A percentile compares a stretch with the other conserved stretches of the same genome.
phyloP scores from a whole-genome alignment of 2,888 invertebrate species.

The Limnephilus rhombicus region DNA sequence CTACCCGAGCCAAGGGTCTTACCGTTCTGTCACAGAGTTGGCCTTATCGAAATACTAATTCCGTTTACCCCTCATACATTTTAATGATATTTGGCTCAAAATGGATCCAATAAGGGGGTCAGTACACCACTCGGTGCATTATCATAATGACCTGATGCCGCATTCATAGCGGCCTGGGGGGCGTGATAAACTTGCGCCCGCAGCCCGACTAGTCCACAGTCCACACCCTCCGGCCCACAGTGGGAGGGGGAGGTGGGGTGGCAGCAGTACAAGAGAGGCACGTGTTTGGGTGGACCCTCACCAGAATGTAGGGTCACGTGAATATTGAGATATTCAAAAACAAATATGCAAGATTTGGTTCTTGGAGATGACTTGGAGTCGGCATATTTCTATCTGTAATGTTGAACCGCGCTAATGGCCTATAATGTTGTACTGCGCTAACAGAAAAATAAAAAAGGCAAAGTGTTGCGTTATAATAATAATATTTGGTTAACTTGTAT shows the following conservation, averaged over 20 bases:
- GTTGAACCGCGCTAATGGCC: background rate
- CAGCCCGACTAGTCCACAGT: background rate
- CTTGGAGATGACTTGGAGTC: background rate
- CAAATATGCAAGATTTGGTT: background rate
- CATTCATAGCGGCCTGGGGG: constrained; percentile 13
- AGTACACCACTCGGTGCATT: background rate
- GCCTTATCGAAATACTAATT: too few relatives aligned
- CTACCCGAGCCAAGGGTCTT: too few relatives aligned
- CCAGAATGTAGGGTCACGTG: background rate
- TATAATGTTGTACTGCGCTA: too few relatives aligned
- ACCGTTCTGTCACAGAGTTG: too few relatives aligned
- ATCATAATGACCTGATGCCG: constrained; percentile 3
- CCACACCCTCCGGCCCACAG: background rate
- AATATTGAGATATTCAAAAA: background rate
- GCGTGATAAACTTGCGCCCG: background rate
- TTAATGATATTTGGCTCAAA: background rate
- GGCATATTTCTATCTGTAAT: background rate
- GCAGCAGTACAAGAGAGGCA: background rate
- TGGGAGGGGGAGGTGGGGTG: background rate
- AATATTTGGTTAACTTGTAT: too few relatives aligned
- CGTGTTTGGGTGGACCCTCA: background rate
- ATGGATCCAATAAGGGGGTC: background rate
- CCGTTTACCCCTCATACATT: background rate
- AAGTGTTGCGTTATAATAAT: too few relatives aligned
- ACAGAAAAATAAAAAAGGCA: too few relatives aligned